phyloP scores from a whole-genome alignment of 2,797 vertebrate species.

The Tadarida brasiliensis region DNA sequence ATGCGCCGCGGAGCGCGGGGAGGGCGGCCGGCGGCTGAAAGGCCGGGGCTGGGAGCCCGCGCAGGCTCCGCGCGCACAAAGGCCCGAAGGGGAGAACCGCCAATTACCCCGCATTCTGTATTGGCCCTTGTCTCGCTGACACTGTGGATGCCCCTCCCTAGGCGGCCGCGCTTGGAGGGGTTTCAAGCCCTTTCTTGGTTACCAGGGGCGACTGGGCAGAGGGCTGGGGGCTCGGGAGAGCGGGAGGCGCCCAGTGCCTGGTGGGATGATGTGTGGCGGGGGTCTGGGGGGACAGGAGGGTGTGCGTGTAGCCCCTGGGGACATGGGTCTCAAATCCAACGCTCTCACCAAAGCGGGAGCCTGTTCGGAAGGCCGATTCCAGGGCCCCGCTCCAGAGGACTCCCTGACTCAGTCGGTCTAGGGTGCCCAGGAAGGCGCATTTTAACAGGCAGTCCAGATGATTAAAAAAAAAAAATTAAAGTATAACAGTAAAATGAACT shows the following conservation, averaged over 20 bases:
- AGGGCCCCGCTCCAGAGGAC: background rate
- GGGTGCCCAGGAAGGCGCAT: background rate
- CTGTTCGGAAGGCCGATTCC: background rate
- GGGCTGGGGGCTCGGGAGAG: conserved; percentile 75
- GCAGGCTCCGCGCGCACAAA: conserved; percentile 88
- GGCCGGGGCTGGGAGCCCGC: conserved; percentile 86
- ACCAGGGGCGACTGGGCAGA: conserved; percentile 86
- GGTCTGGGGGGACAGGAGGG: background rate
- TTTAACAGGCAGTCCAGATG: background rate
- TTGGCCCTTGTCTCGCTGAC: conserved; percentile 86
- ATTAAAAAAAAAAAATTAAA: background rate
- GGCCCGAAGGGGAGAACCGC: conserved; percentile 88
- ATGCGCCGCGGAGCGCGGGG: conserved; percentile 94
- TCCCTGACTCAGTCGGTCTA: background rate
- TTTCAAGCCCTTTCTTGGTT: conserved; percentile 87
- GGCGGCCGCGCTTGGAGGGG: conserved; percentile 87
- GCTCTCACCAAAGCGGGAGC: background rate
- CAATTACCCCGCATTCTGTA: conserved; percentile 89
- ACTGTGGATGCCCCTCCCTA: conserved; percentile 80
- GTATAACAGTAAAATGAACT: background rate
- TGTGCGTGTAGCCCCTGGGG: background rate
- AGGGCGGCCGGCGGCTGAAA: conserved; percentile 88
- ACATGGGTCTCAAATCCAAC: background rate
- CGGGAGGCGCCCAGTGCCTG: background rate
- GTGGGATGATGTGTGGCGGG: background rate